These are phyloP conservation scores for Antennarius maculatus DNA, from an alignment of 2,797 vertebrate species.

Conservation along the genomic window DNA sequence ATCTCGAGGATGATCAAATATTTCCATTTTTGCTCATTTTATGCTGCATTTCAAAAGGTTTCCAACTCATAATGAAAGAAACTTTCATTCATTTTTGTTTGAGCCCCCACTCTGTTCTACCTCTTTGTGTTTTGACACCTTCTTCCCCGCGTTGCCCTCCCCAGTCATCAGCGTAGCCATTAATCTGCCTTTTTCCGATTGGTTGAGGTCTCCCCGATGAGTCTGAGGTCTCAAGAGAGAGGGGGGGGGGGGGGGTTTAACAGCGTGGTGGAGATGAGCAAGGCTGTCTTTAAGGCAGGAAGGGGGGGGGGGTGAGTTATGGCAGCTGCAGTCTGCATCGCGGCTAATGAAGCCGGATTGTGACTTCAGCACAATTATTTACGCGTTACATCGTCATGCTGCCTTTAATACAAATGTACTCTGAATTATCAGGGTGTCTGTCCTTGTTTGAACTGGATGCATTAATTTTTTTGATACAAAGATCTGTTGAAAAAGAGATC, in stretches of 20 bases:
- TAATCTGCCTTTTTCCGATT: slow-evolving; percentile 25
- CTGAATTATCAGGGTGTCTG: no score
- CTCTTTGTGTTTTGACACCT: slow-evolving; percentile 7
- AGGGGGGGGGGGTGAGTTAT: slow-evolving; percentile 59
- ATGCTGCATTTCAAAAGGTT: slow-evolving; percentile 37
- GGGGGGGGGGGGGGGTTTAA: not conserved
- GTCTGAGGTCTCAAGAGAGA: slow-evolving; percentile 44
- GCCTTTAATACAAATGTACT: slow-evolving; percentile 5
- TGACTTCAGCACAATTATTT: slow-evolving; percentile 53
- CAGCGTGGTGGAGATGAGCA: slow-evolving; percentile 19
- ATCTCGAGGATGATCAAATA: slow-evolving; percentile 63
- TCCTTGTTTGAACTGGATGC: no score
- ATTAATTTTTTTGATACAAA: no score
- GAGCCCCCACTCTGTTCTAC: not conserved
- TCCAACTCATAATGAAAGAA: slow-evolving; percentile 20
- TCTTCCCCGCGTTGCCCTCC: slow-evolving; percentile 20
- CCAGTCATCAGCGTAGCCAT: slow-evolving; percentile 11
- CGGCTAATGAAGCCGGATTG: slow-evolving; percentile 63
- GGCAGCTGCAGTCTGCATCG: slow-evolving; percentile 50
- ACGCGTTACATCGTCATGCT: slow-evolving; percentile 44
- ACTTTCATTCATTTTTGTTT: slow-evolving; percentile 10
- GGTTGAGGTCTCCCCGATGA: slow-evolving; percentile 49
- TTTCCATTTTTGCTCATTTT: slow-evolving; percentile 55
- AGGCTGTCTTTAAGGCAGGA: slow-evolving; percentile 45
- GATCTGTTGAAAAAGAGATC: no score